Evolutionary conservation across 2,888 invertebrate genomes (phyloP), one percentile per base, ranked within the genome.

Genomic region (Spodoptera picta): DNA sequence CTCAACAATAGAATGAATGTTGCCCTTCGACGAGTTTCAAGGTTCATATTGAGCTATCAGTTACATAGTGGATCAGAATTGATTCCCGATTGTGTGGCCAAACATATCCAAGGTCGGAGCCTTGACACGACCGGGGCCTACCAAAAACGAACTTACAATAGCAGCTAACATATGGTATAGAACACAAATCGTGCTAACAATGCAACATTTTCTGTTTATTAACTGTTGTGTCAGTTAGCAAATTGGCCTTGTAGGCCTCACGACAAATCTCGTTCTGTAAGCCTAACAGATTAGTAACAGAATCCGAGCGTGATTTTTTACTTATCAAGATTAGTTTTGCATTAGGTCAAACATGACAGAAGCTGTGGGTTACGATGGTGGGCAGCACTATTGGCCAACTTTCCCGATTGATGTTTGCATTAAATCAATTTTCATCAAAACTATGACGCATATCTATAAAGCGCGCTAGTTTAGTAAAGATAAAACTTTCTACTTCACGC

Each of bases 61-160:
- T 61, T 48, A 60, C 67, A 83, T 65, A 73, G 70, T 73, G 67
- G 63, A 71, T 69, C 70, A 75, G 77, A 79, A 87, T 82, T 83
- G 85, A 87, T 86, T 84, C 83, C 83, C 82, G 81, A 86, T 85
- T 77, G 83, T 80, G 66, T 80, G 67, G 73, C 82, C 84, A 84
- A 85, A 88, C 81, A 83, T 50, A 76, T 76, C 71, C 82, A 88
- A 89, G 90, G 90, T 61, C 77, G 62, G 24, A 76, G 65, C 92
- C 91, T 91, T 90, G 90, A 87, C 87, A 88, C 81, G 77, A 57
- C 77, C 65, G 73, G 75, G 9, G 68, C 79, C 80, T 79, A 81
- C 86, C 83, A 84, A 87, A 86, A 83, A 64, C 73, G 75, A 70
- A 75, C 68, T 77, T 81, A 87, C 85, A 89, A 87, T 86, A 70